These are phyloP conservation scores for Aurelia aurita DNA, from an alignment of 30 jellyfish, hydroid and myxozoan species.

Conservation along the genomic window DNA sequence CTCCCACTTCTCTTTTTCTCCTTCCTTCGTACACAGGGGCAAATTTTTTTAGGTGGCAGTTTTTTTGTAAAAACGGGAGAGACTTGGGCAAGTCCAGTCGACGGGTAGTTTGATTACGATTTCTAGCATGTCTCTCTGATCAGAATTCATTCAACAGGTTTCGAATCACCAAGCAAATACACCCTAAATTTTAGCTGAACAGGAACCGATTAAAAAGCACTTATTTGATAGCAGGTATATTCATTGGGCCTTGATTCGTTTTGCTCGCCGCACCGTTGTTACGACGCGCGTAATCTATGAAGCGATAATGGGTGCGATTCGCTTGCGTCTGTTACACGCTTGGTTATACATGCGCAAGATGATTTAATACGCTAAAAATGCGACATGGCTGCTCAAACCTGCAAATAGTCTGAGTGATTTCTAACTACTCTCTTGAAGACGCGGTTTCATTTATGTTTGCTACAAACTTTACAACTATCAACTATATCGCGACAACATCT, in stretches of 20 bases:
- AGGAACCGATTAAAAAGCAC: neutral
- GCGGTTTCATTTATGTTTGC: constrained; percentile 1
- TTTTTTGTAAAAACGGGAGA: too few species aligned
- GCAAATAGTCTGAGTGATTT: neutral
- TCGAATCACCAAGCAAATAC: too few species aligned
- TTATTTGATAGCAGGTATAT: neutral
- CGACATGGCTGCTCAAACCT: neutral
- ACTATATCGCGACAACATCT: neutral
- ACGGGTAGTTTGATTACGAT: too few species aligned
- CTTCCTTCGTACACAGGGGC: neutral
- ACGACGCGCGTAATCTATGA: constrained; percentile 2
- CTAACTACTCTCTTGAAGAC: neutral
- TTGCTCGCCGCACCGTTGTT: constrained; percentile 11
- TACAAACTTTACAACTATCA: neutral
- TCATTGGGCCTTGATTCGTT: neutral
- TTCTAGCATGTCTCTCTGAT: too few species aligned
- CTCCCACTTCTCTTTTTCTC: too few species aligned
- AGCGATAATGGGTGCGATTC: neutral
- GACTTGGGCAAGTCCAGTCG: too few species aligned
- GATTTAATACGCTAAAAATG: neutral
- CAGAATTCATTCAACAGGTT: too few species aligned
- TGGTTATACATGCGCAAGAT: neutral
- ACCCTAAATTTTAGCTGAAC: too few species aligned
- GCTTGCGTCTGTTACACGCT: neutral
- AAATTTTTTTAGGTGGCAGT: neutral